Conservation (phyloP, 2,797 vertebrate species). For the Pteropus rufus region DNA sequence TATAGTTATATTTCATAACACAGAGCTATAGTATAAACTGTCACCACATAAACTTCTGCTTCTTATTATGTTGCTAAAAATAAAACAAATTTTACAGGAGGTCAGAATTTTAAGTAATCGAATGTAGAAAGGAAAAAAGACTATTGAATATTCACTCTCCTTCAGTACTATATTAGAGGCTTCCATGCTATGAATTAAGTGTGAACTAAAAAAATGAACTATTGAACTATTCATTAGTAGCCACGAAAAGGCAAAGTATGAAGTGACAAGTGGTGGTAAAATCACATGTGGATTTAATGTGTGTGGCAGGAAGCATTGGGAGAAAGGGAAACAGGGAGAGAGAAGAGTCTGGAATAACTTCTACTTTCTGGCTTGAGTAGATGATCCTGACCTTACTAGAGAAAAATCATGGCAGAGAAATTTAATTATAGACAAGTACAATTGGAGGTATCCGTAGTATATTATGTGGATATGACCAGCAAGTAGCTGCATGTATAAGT, state of each 20-base stretch:
- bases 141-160: not conserved
- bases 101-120: not conserved
- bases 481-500: not conserved
- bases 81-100: not conserved
- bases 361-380: not conserved
- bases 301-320: not conserved
- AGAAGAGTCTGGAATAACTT: not conserved
- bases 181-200: not conserved
- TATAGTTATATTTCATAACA: not conserved
- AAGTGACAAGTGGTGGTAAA: not conserved
- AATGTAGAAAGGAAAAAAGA: not conserved
- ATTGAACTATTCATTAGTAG: not conserved
- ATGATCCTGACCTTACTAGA: not conserved
- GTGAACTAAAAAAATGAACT: not conserved
- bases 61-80: slow-evolving; percentile 12
- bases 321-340: not conserved
- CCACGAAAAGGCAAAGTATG: not conserved
- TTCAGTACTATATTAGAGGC: not conserved
- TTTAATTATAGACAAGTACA: not conserved
- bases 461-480: not conserved
- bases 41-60: not conserved
- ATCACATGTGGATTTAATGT: not conserved
- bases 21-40: not conserved
- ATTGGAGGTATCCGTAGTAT: not conserved
- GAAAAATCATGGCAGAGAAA: not conserved